Conservation (phyloP, 2,797 vertebrate genomes). For the Sebastes iracundus region DNA sequence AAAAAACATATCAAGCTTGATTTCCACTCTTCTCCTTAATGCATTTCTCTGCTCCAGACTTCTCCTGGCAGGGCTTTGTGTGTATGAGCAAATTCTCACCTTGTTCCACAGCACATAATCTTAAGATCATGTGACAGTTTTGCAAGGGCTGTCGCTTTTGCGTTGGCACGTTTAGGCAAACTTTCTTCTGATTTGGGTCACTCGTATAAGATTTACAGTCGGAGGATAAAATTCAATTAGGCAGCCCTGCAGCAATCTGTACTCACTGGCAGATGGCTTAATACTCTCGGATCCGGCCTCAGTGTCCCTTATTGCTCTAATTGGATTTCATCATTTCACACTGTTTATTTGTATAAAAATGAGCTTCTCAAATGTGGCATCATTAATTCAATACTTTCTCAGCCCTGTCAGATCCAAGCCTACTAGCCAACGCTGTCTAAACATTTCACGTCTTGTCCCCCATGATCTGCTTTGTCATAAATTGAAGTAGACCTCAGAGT, state of each 20-base stretch:
- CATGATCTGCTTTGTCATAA: conserved; percentile 60
- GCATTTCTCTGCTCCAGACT: conserved; percentile 11
- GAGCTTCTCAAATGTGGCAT: conserved; percentile 56
- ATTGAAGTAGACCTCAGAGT: conserved; percentile 61
- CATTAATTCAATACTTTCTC: conserved; percentile 71
- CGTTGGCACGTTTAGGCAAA: conserved; percentile 55
- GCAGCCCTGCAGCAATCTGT: conserved; percentile 70
- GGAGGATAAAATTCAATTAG: conserved; percentile 74
- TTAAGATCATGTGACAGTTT: conserved; percentile 64
- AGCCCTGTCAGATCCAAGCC: conserved; percentile 64
- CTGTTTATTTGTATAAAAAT: conserved; percentile 61
- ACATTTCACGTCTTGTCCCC: conserved; percentile 60
- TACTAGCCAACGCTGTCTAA: conserved; percentile 68
- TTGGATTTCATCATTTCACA: conserved; percentile 72
- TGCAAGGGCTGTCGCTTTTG: conserved; percentile 52
- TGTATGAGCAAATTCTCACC: conserved; percentile 50
- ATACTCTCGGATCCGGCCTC: conserved; percentile 59
- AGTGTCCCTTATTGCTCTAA: conserved; percentile 71
- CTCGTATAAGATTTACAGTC: conserved; percentile 60
- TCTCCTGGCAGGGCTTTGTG: conserved; percentile 30
- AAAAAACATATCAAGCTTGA: background rate
- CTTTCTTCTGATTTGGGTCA: conserved; percentile 76
- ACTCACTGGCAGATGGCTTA: conserved; percentile 73
- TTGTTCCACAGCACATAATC: conserved; percentile 43
- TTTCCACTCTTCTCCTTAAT: background rate